These are phyloP conservation scores for Cyrtorhinus lividipennis DNA, from an alignment of 1,140 invertebrate genomes.

Conservation along the genomic window DNA sequence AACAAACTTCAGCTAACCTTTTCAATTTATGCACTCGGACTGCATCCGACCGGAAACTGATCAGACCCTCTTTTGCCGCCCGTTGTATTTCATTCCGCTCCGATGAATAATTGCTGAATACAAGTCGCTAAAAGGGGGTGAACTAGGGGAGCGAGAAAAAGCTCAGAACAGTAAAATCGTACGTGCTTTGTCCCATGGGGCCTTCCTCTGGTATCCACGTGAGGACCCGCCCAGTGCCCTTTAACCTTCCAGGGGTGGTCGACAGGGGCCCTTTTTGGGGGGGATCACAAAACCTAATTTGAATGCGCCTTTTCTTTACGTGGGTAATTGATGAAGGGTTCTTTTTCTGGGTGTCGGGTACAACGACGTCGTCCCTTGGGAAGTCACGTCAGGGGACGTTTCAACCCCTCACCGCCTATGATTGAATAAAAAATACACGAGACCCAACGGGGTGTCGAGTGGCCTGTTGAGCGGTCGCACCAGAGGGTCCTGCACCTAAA, in stretches of 20 bases:
- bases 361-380: neutral
- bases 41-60: neutral
- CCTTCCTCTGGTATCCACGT: no score
- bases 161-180: no score
- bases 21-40: constrained; percentile 1
- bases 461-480: neutral
- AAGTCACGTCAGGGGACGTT: neutral
- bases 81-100: neutral
- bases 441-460: neutral
- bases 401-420: neutral
- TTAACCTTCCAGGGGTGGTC: no score
- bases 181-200: no score
- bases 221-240: no score
- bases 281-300: constrained; percentile 4
- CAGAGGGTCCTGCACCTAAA: no score
- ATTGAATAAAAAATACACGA: neutral
- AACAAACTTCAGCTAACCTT: neutral
- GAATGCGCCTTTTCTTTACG: neutral
- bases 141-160: neutral
- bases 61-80: neutral
- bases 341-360: neutral
- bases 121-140: no score
- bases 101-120: constrained; percentile 3
- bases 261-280: no score
- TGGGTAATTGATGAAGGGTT: constrained; percentile 5